A percentile compares a stretch with the other conserved stretches of the same genome.
These are phyloP conservation scores for Eupsittula cactorum DNA, from an alignment of 2,113 vertebrate genomes.

Conservation along the genomic window DNA sequence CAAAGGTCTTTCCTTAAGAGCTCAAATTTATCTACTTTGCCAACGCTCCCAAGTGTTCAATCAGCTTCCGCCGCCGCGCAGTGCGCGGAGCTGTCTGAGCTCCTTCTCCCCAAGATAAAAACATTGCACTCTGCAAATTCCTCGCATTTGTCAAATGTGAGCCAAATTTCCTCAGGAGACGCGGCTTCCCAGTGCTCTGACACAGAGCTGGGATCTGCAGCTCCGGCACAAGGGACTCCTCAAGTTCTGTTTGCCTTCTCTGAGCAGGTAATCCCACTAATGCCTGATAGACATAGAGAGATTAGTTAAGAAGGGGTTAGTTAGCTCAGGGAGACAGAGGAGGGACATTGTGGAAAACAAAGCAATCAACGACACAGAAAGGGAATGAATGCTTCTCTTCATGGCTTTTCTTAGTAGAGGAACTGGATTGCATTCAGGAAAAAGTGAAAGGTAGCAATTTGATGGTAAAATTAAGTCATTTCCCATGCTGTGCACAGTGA, in stretches of 20 bases:
- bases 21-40: neutral
- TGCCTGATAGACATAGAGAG: neutral
- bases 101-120: neutral
- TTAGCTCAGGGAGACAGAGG: neutral
- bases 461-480: neutral
- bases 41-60: neutral
- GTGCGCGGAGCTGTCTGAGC: neutral
- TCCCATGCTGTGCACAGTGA: neutral
- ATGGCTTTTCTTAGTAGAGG: neutral
- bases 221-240: neutral
- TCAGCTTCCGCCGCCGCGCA: neutral
- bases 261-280: neutral
- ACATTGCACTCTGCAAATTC: neutral
- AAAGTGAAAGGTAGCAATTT: constrained; percentile 4
- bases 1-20: neutral
- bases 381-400: neutral
- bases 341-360: neutral
- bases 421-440: neutral
- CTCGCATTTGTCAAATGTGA: neutral
- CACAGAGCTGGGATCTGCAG: neutral
- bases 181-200: neutral
- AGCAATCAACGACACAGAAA: neutral
- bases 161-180: neutral
- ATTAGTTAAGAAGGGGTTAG: neutral
- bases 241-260: neutral